Base-by-base conservation (phyloP, 2,797 vertebrate genomes). In the Danionella dracula region DNA sequence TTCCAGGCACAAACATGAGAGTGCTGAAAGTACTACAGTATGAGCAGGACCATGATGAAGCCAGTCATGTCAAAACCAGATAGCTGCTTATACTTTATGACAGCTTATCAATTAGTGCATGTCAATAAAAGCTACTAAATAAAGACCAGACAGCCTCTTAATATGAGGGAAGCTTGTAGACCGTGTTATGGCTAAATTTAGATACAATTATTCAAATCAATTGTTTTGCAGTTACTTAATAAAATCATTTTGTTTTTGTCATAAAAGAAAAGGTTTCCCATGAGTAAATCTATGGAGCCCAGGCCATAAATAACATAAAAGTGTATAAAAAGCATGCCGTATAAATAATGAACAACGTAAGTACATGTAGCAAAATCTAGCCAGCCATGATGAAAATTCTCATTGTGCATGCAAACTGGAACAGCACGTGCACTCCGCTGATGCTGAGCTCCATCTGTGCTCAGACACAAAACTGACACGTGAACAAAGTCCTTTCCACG, bases 281-380 rank as follows among this genome's bases (percentile, higher is more conserved):
- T 32, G 12, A 44, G 44, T 23, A 21, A 15, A 32, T 59, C 67
- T 75, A 50, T 58, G 53, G 59, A 42, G 66, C 31, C 55, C 4
- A 67, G 50, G 50, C 64, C 72, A 83, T 83, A 74, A 85, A 88
- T 85, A 85, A 83, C 82, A 71, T 53, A 76, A 67, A 8, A 46
- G 57, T 46, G 70, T 64, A 65, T 75, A 6, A 40, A 70, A 81
- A 80, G 77, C 59, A 29, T n/a, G 70, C 42, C 73, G 73, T 82
- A 86, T 85, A 73, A 86, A 85, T 84, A 85, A 86, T 83, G 50
- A 71, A 82, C 76, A 19, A 62, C n/a, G n/a, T n/a, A 60, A 74
- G 82, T 79, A 46, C 67, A 82, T 70, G 76, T 70, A 75, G 82
- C 68, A 69, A 80, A 70, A 76, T 72, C 78, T 76, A 48, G 54